Evolutionary conservation across 2,797 vertebrate genomes (phyloP).

Genomic region (Catharus ustulatus): DNA sequence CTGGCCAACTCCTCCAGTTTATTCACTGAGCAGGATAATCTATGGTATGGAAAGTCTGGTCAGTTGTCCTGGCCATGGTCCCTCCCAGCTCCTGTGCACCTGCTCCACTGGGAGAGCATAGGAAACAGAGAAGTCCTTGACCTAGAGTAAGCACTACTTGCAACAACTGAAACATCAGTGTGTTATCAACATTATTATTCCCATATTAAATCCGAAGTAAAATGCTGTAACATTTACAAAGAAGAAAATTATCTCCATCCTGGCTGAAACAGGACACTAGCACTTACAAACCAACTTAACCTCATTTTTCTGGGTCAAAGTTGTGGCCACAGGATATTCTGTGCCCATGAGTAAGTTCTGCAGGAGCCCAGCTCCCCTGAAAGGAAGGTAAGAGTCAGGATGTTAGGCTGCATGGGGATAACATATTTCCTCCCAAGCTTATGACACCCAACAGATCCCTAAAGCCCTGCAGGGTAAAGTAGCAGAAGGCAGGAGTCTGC

Average conservation of each 20-base stretch:
- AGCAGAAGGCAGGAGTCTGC: not conserved
- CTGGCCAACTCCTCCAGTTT: not conserved
- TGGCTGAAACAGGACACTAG: not conserved
- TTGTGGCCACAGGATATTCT: not conserved
- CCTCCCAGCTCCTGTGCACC: not conserved
- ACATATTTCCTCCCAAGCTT: not conserved
- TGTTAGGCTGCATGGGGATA: not conserved
- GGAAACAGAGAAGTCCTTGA: not conserved
- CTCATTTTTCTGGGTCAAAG: not conserved
- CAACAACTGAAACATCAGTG: not conserved
- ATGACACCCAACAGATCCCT: not conserved
- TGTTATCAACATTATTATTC: not conserved
- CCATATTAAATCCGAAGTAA: not conserved
- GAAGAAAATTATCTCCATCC: not conserved
- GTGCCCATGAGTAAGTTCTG: rapidly evolving
- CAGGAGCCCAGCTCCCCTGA: not conserved
- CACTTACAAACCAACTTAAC: not conserved
- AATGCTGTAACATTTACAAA: not conserved
- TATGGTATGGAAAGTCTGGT: not conserved
- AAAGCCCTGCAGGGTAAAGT: not conserved
- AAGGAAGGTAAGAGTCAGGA: not conserved
- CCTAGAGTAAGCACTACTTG: not conserved
- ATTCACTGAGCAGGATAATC: not conserved
- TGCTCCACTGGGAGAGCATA: not conserved
- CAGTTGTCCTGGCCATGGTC: not conserved